Evolutionary conservation across 1,140 invertebrate genomes (phyloP).

Genomic region (Cyclina sinensis): DNA sequence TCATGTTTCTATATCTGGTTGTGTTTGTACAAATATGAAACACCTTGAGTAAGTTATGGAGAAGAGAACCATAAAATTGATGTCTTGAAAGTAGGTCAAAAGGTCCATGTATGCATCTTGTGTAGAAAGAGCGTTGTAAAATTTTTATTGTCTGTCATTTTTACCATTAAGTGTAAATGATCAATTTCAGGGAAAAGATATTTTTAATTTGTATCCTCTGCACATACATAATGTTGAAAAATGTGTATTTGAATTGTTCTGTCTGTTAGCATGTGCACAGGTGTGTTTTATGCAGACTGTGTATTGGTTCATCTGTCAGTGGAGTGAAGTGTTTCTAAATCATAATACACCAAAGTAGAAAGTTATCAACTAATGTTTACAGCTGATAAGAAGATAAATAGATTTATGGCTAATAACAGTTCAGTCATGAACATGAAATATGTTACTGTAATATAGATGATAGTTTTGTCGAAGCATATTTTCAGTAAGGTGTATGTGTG

Average conservation of each 20-base stretch:
- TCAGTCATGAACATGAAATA: no score
- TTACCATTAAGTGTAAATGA: background rate
- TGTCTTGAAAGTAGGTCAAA: background rate
- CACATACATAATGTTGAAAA: background rate
- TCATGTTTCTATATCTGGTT: constrained; percentile 3
- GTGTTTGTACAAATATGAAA: background rate
- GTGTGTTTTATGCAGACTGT: no score
- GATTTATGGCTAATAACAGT: background rate
- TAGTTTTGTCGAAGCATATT: no score
- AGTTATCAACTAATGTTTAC: background rate
- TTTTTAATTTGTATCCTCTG: background rate
- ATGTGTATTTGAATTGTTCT: background rate
- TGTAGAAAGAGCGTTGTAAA: background rate
- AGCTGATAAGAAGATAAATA: background rate
- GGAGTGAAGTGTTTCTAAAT: no score
- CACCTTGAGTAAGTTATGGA: no score
- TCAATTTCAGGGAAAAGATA: background rate
- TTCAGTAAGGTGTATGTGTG: background rate
- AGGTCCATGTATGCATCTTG: background rate
- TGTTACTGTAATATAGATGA: no score
- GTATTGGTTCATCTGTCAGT: no score
- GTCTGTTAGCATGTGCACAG: no score
- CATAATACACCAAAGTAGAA: no score
- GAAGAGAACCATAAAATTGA: no score
- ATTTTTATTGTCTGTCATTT: background rate